Evolutionary conservation across 2,888 invertebrate genomes (phyloP), one percentile per base, ranked within the genome.

Genomic region (Proisotoma minuta): DNA sequence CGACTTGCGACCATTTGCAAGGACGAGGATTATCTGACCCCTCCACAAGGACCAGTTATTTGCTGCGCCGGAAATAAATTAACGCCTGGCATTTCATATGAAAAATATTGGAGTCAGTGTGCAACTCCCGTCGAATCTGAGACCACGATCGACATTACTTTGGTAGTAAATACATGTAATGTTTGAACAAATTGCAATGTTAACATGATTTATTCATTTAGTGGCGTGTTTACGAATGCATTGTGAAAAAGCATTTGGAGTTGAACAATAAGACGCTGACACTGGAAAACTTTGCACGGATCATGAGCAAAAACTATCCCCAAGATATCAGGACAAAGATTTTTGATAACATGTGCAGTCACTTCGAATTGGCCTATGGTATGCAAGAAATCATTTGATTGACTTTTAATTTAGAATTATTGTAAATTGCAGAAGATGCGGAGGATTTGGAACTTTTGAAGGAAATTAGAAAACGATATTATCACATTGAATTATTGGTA

Each of bases 141-240:
- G 23, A 12, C 18, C 10, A 8, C 12, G 10, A 50, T 50, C 5
- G 23, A 50, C 23, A 24, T 18, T 4, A 50, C 50, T 50, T 24
- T 50, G 50, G 50, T 50, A n/a, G n/a, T n/a, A 43, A 43, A n/a
- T 43, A 43, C 18, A 15, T 50, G 50, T 23, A 50, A 10, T 50
- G 5, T 47, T 18, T 15, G 12, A 50, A 5, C 12, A 8, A 8
- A 4, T 22, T 50, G 18, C 23, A 15, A 50, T 12, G 50, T 50
- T 50, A 26, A 24, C 22, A 18, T 50, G 22, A 50, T 50, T 26
- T 24, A 3, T 5, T 18, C 10, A 5, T 50, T 50, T 50, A 50
- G 50, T 50, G 50, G 50, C 12, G 50, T 15, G 26, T 50, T 50
- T 50, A 22, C 26, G n/a, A 4, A 5, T 50, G 50, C 50, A 50